Base-by-base conservation (phyloP, 2,888 invertebrate species). In the Ophion obscuratus region DNA sequence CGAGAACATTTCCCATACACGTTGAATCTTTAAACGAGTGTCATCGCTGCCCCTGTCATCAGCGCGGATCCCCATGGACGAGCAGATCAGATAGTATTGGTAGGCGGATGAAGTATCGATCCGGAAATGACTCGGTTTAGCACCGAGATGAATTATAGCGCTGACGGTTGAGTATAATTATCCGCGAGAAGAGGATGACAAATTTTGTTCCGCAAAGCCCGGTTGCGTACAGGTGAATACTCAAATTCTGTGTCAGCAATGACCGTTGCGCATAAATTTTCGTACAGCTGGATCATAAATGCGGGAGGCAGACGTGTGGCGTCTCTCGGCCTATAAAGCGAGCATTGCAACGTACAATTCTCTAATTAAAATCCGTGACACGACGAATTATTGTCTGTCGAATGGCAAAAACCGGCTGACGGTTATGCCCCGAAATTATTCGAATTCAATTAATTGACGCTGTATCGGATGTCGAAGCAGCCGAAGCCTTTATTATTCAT, bases 351-450 rank as follows among this genome's bases (percentile, higher is more conserved):
- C 83, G 83, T 53, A 74, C 78, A 80, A 80, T 80, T 71, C 84
- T 84, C 80, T 84, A 84, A 84, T 84, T 84, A 84, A 84, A 84
- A 84, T 74, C 80, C 80, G 80, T 84, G 75, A 84, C 75, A 80
- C 66, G 40, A 66, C 76, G 76, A 84, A 84, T 84, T 80, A 76
- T 80, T 80, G 57, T 84, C 40, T 20, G 47, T 31, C 53, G 20
- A 53, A 24, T 20, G 84, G 74, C 59, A 80, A 84, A 83, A 81
- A 84, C 64, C 40, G 73, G 5, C 24, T 14, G 53, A 44, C 66
- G 57, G 57, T 71, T 80, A 64, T 47, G 17, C 9, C 73, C 24
- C 47, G 36, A 64, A 80, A 66, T 84, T n/a, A 80, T 84, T 47
- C 47, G 59, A 57, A 84, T 80, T 84, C 80, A 71, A 84, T 84